Evolutionary conservation across 64 coral and sea anemone species (phyloP), one percentile per base, ranked within the genome.

Genomic region (Montipora sp.): DNA sequence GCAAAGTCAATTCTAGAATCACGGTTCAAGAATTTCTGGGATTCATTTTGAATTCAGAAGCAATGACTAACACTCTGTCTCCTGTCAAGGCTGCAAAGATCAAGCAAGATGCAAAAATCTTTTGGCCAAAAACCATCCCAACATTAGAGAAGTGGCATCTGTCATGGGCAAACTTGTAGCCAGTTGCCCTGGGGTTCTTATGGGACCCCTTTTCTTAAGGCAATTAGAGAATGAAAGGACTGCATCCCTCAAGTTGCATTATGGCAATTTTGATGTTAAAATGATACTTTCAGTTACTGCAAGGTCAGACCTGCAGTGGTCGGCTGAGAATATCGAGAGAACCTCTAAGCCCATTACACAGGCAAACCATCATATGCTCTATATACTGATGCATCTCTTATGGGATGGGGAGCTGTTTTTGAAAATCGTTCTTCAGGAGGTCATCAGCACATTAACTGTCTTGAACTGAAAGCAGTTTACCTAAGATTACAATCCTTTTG

Each of bases 391-490:
- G 83, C 91, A 49, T 87, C 47, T 23, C 7, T 79, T 14, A 19
- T 49, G 27, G 91, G 91, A 50, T 93, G 74, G 84, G 91, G 83
- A 80, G 61, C 76, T 67, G 83, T 79, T 69, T 87, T 72, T 77
- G 18, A 47, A 21, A 83, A 49, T 43, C 18, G 24, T 13, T 69
- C 69, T 79, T 73, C 91, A 80, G 53, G 59, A 53, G 83, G 75
- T 45, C 80, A 77, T 16, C 75, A 60, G 18, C 48, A 93, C 68
- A 87, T 93, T 45, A 93, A 93, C 11, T 84, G 63, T 13, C 75
- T 93, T 70, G 92, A 88, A 77, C 72, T 93, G 53, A 71, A 80
- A 75, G 92, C 92, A 80, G 80, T 58, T 58, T 77, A 77, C 4
- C 87, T 84, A 48, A 83, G 63, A 53, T 79, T 93, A 79, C 66